A percentile compares a stretch with the other conserved stretches of the same genome.
Conservation (phyloP, 1,140 invertebrate species). For the Neodiprion lecontei region DNA sequence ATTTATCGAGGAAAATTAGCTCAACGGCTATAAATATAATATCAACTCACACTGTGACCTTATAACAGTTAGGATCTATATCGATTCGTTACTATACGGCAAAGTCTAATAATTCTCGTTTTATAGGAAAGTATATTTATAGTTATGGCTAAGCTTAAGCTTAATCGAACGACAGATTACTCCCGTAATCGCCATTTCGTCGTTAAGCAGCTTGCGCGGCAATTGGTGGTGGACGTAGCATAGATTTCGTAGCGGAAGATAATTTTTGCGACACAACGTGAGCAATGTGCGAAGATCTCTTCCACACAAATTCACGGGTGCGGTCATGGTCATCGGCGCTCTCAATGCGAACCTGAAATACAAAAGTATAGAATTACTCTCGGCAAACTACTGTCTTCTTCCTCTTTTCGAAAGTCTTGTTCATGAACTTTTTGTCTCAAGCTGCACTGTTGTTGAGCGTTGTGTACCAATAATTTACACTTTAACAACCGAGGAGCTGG, state of each 20-base stretch:
- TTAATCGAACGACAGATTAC: neutral
- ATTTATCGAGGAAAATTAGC: no score
- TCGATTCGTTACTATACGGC: slow-evolving; percentile 9
- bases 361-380: slow-evolving; percentile 1
- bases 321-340: slow-evolving; percentile 81
- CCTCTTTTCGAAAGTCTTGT: no score
- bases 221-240: slow-evolving; percentile 67
- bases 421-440: neutral
- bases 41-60: slow-evolving; percentile 8
- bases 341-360: slow-evolving; percentile 77
- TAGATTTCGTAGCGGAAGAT: slow-evolving; percentile 75
- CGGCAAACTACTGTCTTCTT: neutral
- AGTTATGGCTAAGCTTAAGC: neutral
- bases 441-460: neutral
- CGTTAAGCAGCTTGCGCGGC: slow-evolving; percentile 18
- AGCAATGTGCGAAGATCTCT: slow-evolving; percentile 79
- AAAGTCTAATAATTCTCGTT: neutral
- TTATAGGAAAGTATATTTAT: slow-evolving; percentile 8
- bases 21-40: neutral
- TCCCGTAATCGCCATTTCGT: no score
- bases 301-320: slow-evolving; percentile 83
- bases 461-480: neutral
- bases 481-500: neutral
- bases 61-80: slow-evolving; percentile 13
- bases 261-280: slow-evolving; percentile 83